Conservation (phyloP, 2,888 invertebrate genomes). For the Philaethria dido region DNA sequence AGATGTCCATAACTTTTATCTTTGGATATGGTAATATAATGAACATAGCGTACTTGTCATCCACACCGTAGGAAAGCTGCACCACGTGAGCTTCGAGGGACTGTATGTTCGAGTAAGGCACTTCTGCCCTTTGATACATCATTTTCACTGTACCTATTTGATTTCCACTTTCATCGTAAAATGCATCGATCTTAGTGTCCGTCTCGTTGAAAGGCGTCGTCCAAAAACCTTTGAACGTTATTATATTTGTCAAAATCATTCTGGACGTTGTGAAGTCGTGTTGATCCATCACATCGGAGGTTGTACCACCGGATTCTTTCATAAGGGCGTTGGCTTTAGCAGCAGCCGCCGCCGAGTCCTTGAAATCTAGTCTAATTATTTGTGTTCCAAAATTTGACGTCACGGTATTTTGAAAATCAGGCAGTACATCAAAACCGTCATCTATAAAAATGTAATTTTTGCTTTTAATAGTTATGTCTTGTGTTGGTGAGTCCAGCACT, state of each 20-base stretch:
- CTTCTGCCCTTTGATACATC: slow-evolving; percentile 87
- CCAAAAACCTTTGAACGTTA: slow-evolving; percentile 90
- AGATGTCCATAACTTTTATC: slow-evolving; percentile 74
- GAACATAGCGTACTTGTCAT: slow-evolving; percentile 84
- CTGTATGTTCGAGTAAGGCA: slow-evolving; percentile 83
- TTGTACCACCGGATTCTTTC: slow-evolving; percentile 61
- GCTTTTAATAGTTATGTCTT: slow-evolving; percentile 67
- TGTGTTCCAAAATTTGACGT: slow-evolving; percentile 68
- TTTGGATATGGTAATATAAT: slow-evolving; percentile 85
- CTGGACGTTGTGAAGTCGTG: slow-evolving; percentile 83
- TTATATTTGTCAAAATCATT: slow-evolving; percentile 87
- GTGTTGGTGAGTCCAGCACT: slow-evolving; percentile 60
- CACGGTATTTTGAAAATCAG: slow-evolving; percentile 57
- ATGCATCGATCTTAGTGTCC: slow-evolving; percentile 81
- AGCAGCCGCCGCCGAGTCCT: slow-evolving; percentile 64
- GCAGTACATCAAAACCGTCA: slow-evolving; percentile 62
- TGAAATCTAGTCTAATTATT: slow-evolving; percentile 66
- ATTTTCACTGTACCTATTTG: slow-evolving; percentile 85
- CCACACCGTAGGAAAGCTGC: slow-evolving; percentile 87
- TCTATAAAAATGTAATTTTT: slow-evolving; percentile 74
- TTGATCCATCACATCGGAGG: slow-evolving; percentile 70
- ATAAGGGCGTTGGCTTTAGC: slow-evolving; percentile 68
- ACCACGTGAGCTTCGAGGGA: slow-evolving; percentile 84
- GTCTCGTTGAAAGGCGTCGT: slow-evolving; percentile 84
- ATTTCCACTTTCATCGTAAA: slow-evolving; percentile 83